Evolutionary conservation across 2,113 vertebrate species (phyloP).

Genomic region (Aleadryas rufinucha): DNA sequence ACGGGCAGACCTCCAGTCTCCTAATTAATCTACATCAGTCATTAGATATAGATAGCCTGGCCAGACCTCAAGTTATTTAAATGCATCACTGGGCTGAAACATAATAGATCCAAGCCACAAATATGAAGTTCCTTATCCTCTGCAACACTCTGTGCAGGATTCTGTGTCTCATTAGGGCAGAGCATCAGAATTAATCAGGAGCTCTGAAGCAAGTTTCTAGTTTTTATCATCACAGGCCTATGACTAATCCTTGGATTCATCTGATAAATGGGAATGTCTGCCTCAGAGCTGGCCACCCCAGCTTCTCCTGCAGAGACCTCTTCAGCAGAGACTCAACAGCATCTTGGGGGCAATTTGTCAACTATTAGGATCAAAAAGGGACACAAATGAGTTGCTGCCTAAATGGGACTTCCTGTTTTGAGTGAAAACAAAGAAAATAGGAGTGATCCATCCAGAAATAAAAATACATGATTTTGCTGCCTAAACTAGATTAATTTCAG

Average conservation of each 20-base stretch:
- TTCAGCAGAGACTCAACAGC: neutral
- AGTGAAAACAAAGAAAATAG: neutral
- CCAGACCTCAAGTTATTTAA: neutral
- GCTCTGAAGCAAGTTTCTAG: neutral
- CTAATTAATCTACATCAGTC: conserved; percentile 14
- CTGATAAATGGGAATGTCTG: neutral
- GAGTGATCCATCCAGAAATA: neutral
- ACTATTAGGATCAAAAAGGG: neutral
- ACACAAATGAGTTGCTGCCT: neutral
- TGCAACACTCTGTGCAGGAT: neutral
- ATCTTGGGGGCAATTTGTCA: neutral
- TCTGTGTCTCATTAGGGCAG: neutral
- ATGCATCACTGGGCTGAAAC: neutral
- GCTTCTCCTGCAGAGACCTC: neutral
- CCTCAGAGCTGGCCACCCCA: neutral
- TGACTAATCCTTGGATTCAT: neutral
- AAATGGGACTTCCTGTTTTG: neutral
- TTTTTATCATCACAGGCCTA: neutral
- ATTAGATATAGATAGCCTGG: neutral
- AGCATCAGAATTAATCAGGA: neutral
- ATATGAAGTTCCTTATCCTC: neutral
- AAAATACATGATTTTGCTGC: neutral
- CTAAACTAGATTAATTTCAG: neutral
- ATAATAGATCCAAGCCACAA: neutral
- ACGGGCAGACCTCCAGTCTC: neutral